Conservation (phyloP, 2,888 invertebrate genomes). For the Chrysina gloriosa region DNA sequence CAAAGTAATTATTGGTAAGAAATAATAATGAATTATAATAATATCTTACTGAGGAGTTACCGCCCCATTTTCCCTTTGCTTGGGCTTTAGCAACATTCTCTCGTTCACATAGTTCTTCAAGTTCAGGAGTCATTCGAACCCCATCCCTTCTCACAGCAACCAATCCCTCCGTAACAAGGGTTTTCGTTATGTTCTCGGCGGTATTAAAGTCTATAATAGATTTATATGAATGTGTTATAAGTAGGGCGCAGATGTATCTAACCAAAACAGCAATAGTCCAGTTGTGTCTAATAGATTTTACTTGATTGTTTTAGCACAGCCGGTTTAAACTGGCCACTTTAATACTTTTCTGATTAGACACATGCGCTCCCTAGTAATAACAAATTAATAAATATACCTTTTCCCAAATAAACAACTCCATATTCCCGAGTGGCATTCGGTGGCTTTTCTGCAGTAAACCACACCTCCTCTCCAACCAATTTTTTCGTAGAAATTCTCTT, state of each 20-base stretch:
- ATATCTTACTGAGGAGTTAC: slow-evolving; percentile 55
- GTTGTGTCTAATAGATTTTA: too few species aligned
- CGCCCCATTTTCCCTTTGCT: slow-evolving; percentile 84
- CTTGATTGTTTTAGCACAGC: too few species aligned
- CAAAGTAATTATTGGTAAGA: too few species aligned
- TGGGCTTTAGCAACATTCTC: slow-evolving; percentile 92
- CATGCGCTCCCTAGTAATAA: too few species aligned
- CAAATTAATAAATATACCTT: slow-evolving; percentile 67
- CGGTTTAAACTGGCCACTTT: too few species aligned
- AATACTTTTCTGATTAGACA: too few species aligned
- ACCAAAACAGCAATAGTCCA: too few species aligned
- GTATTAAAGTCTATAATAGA: slow-evolving; percentile 67
- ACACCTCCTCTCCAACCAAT: slow-evolving; percentile 90
- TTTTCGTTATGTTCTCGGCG: slow-evolving; percentile 90
- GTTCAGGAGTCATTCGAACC: slow-evolving; percentile 74
- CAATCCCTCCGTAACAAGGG: slow-evolving; percentile 89
- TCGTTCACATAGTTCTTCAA: slow-evolving; percentile 79
- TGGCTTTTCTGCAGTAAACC: slow-evolving; percentile 86
- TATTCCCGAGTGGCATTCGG: slow-evolving; percentile 88
- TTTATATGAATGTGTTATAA: slow-evolving; percentile 43
- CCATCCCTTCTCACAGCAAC: slow-evolving; percentile 82
- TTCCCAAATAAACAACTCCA: slow-evolving; percentile 87
- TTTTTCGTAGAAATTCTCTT: slow-evolving; percentile 94
- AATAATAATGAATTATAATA: too few species aligned
- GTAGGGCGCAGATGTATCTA: too few species aligned